phyloP scores from a whole-genome alignment of 2,888 invertebrate genomes.

The Alviniconcha strummeri region DNA sequence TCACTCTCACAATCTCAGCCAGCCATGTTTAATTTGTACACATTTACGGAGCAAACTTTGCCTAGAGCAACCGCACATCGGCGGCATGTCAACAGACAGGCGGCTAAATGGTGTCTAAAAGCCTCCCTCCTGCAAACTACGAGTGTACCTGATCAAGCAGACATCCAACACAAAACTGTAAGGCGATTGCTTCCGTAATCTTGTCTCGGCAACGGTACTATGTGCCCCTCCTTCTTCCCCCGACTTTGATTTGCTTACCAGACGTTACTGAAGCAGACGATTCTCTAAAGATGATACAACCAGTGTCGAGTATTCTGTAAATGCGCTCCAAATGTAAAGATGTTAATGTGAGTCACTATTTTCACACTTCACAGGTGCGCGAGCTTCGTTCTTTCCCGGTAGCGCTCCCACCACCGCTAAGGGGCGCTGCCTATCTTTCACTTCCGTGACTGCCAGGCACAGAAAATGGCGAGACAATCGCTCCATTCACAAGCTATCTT shows the following conservation, averaged over 20 bases:
- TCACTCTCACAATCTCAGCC: background rate
- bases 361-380: slow-evolving; percentile 28
- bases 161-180: background rate
- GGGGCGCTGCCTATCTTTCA: slow-evolving; percentile 32
- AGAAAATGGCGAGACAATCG: slow-evolving; percentile 32
- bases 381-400: slow-evolving; percentile 15
- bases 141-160: background rate
- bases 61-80: slow-evolving; percentile 15
- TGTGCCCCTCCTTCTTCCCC: background rate
- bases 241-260: slow-evolving; percentile 6
- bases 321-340: background rate
- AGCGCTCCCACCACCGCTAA: slow-evolving; percentile 15
- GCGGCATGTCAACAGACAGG: slow-evolving; percentile 21
- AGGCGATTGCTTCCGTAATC: slow-evolving; percentile 15
- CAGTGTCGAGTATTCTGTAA: background rate
- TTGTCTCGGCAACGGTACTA: background rate
- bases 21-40: slow-evolving; percentile 18
- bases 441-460: slow-evolving; percentile 27
- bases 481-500: slow-evolving; percentile 5
- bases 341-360: slow-evolving; percentile 2
- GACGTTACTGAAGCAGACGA: background rate
- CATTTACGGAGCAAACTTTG: slow-evolving; percentile 16
- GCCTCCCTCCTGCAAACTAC: background rate
- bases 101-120: background rate
- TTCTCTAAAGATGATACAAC: background rate